Conservation (phyloP, 2,113 vertebrate species). For the Oriolus oriolus region DNA sequence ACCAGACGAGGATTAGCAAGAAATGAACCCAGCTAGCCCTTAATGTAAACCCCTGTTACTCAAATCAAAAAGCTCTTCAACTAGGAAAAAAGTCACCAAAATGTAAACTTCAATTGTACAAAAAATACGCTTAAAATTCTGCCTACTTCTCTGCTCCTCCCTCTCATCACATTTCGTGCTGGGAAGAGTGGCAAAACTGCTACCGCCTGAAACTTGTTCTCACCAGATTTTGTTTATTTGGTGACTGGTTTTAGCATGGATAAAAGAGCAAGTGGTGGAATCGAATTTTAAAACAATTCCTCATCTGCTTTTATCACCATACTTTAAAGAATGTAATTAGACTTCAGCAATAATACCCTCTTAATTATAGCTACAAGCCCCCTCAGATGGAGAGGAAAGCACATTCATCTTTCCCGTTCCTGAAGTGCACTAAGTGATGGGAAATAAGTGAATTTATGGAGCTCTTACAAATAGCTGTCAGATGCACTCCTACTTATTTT, state of each 20-base stretch:
- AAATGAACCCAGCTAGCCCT: neutral
- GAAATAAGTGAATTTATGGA: neutral
- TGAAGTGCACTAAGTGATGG: neutral
- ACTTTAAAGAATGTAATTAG: neutral
- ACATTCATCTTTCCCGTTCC: neutral
- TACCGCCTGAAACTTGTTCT: neutral
- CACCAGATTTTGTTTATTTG: neutral
- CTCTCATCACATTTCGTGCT: neutral
- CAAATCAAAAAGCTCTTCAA: neutral
- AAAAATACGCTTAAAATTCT: neutral
- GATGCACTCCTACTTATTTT: neutral
- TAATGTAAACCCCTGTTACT: neutral
- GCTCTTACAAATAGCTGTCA: neutral
- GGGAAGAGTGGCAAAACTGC: neutral
- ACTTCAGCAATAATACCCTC: neutral
- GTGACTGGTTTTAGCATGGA: neutral
- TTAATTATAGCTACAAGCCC: neutral
- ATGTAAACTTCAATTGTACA: neutral
- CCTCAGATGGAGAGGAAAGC: neutral
- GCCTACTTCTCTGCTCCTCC: neutral
- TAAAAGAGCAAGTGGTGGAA: neutral
- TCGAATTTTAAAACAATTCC: neutral
- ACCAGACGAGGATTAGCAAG: neutral
- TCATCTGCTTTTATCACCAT: neutral
- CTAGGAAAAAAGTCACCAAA: neutral